Base-by-base conservation (phyloP, 2,888 invertebrate genomes). In the Seira ritae region DNA sequence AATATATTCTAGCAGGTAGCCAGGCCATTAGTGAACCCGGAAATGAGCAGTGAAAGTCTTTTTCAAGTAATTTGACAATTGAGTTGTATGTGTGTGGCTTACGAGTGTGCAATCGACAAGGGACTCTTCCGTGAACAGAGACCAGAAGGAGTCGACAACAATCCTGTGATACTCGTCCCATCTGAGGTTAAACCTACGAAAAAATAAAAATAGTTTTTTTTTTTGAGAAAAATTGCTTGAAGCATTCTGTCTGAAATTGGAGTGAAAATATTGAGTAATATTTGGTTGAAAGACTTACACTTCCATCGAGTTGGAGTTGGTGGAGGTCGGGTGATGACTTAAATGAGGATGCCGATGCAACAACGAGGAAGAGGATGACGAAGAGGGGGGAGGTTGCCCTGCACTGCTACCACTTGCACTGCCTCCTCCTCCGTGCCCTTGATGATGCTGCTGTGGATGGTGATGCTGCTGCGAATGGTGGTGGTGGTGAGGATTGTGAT, bases 41-140 rank as follows among this genome's bases (percentile, higher is more conserved):
- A 50, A 50, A 15, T 50, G 15, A 50, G 12, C 3, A 50, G 24
- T 60, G 74, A 67, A 20, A 23, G n/a, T n/a, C n/a, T n/a, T n/a
- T n/a, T n/a, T n/a, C n/a, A n/a, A n/a, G n/a, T n/a, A n/a, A n/a
- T n/a, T n/a, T n/a, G n/a, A n/a, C n/a, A n/a, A n/a, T n/a, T n/a
- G n/a, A n/a, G n/a, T n/a, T n/a, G n/a, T n/a, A n/a, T n/a, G n/a
- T n/a, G n/a, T n/a, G n/a, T n/a, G n/a, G 50, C 50, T 86, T 85
- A 88, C 87, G 66, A 88, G 84, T 23, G 88, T 88, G 81, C 88
- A 88, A 84, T 88, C 88, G 73, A 87, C 87, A 68, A 88, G 85
- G 46, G 86, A 84, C 80, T 88, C 87, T 82, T 88, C 88, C 20
- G 85, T 84, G 80, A 87, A 84, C 37, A 88, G 81, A 66, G 87